These are phyloP conservation scores for Fregetta grallaria DNA, from an alignment of 2,113 vertebrate genomes.

Conservation along the genomic window DNA sequence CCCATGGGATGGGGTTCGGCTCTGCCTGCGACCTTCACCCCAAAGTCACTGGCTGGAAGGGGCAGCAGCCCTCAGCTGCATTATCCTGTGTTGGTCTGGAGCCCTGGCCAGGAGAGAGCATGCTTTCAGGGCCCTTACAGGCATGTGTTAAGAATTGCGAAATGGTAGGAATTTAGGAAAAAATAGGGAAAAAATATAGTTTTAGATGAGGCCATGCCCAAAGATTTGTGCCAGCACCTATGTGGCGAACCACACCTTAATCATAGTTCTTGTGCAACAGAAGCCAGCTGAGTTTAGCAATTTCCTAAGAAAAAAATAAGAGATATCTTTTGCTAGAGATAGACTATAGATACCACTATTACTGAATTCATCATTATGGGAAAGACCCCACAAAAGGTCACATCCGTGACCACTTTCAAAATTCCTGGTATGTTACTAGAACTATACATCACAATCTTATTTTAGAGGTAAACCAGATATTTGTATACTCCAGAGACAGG, in stretches of 20 bases:
- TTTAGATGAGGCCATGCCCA: background rate
- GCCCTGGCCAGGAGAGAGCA: background rate
- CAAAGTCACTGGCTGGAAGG: background rate
- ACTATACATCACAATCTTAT: background rate
- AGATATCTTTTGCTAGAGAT: background rate
- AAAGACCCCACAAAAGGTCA: background rate
- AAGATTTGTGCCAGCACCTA: background rate
- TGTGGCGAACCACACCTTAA: background rate
- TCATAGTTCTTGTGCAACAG: background rate
- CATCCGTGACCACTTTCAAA: background rate
- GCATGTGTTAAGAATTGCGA: background rate
- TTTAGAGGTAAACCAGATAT: background rate
- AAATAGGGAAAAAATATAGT: background rate
- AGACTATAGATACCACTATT: background rate
- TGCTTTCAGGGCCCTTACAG: background rate
- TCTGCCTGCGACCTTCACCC: background rate
- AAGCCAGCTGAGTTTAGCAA: background rate
- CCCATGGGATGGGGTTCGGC: fast-evolving
- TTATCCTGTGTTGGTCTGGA: background rate
- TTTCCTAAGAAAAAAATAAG: background rate
- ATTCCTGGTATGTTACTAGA: background rate
- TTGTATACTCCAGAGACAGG: background rate
- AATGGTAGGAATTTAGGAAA: background rate
- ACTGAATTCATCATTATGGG: background rate
- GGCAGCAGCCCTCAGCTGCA: background rate